phyloP scores from a whole-genome alignment of 2,797 vertebrate species.

The Ambastaia sidthimunki region DNA sequence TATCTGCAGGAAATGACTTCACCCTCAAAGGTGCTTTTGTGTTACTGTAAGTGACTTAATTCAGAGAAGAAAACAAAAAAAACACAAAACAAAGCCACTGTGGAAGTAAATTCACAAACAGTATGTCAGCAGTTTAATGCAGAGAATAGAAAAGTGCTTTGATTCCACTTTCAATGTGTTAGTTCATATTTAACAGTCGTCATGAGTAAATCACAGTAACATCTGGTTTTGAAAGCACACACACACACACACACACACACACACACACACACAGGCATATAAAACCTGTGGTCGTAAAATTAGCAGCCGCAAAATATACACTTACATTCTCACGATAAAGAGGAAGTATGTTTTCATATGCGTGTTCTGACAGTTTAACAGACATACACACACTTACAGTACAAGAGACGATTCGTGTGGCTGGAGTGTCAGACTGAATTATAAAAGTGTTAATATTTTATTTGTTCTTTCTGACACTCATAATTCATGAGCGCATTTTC shows the following conservation, averaged over 20 bases:
- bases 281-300: slow-evolving; percentile 82
- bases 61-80: background rate
- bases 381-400: slow-evolving; percentile 8
- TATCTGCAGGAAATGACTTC: background rate
- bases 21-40: background rate
- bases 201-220: slow-evolving; percentile 53
- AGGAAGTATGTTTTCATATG: slow-evolving; percentile 73
- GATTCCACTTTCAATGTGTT: slow-evolving; percentile 38
- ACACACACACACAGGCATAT: slow-evolving; percentile 74
- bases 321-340: slow-evolving; percentile 77
- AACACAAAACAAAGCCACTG: background rate
- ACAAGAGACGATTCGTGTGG: slow-evolving; percentile 17
- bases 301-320: slow-evolving; percentile 83
- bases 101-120: background rate
- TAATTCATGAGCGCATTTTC: slow-evolving; percentile 15
- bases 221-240: slow-evolving; percentile 54
- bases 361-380: slow-evolving; percentile 44
- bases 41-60: too few relatives aligned
- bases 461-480: slow-evolving; percentile 34
- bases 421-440: slow-evolving; percentile 27
- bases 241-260: slow-evolving; percentile 40
- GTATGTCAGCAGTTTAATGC: background rate
- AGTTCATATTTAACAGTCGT: slow-evolving; percentile 38
- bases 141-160: slow-evolving; percentile 6
- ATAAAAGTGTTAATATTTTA: slow-evolving; percentile 53